Evolutionary conservation across 2,113 vertebrate species (phyloP).

Genomic region (Salvelinus fontinalis): DNA sequence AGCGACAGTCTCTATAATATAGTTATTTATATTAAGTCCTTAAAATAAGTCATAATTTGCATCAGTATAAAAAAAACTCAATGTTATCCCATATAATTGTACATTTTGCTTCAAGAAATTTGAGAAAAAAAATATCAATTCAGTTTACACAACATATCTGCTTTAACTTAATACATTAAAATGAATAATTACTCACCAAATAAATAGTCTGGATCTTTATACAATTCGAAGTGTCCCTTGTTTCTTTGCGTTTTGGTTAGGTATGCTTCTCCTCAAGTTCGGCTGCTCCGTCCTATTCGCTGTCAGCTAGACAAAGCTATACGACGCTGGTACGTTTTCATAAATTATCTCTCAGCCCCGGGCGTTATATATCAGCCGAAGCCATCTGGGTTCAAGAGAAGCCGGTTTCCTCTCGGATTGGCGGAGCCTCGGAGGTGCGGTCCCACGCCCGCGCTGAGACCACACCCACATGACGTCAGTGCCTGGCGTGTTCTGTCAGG

Average conservation of each 20-base stretch:
- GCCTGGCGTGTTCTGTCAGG: neutral
- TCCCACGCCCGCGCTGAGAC: slow-evolving; percentile 24
- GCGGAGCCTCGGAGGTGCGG: slow-evolving; percentile 71
- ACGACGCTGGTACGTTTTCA: slow-evolving; percentile 34
- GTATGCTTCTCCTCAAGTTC: slow-evolving; percentile 11
- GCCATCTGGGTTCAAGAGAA: slow-evolving; percentile 54
- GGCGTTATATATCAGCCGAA: slow-evolving; percentile 51
- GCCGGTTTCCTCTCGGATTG: slow-evolving; percentile 71
- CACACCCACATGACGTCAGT: slow-evolving; percentile 51
- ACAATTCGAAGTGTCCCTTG: neutral
- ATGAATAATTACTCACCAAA: slow-evolving; percentile 44
- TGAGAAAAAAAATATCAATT: no score
- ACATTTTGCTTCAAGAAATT: no score
- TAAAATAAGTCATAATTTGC: no score
- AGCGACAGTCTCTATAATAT: no score
- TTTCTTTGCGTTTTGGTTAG: neutral
- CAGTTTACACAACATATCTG: neutral
- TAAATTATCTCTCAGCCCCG: slow-evolving; percentile 58
- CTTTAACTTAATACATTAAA: neutral
- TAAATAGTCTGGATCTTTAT: neutral
- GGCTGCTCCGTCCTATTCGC: neutral
- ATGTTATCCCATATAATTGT: no score
- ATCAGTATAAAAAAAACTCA: no score
- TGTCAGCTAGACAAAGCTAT: neutral
- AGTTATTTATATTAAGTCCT: no score